A percentile compares a stretch with the other conserved stretches of the same genome.
phyloP scores from a whole-genome alignment of 1,140 invertebrate genomes.

The Agrypnia vestita region DNA sequence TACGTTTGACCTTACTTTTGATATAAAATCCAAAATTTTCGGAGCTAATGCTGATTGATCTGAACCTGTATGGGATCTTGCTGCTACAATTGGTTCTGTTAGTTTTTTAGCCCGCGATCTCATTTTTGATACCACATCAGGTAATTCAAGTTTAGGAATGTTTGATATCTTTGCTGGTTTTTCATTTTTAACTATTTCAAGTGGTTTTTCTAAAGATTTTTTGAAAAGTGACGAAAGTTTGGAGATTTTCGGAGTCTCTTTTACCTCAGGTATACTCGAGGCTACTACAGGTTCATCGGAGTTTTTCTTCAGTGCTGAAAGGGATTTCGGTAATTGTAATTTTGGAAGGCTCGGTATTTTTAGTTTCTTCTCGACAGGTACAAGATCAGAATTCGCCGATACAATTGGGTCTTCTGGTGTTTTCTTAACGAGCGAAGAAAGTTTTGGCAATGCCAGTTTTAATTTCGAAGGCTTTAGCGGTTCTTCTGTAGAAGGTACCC shows the following conservation, averaged over 20 bases:
- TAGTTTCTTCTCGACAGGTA: not conserved
- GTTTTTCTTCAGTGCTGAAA: too few species aligned
- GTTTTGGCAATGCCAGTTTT: not conserved
- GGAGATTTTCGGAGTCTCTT: not conserved
- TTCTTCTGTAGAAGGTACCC: not conserved
- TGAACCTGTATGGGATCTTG: too few species aligned
- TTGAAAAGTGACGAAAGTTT: not conserved
- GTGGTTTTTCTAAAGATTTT: not conserved
- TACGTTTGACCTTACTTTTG: not conserved
- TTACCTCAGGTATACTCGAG: not conserved
- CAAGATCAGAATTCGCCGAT: not conserved
- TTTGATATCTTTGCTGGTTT: too few species aligned
- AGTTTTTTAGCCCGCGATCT: too few species aligned
- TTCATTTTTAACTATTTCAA: too few species aligned
- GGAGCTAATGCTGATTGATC: too few species aligned
- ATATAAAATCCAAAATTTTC: not conserved
- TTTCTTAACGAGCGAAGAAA: slow-evolving; percentile 10
- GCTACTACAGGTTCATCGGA: not conserved
- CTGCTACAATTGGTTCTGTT: too few species aligned
- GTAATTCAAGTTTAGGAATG: too few species aligned
- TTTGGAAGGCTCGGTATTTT: slow-evolving; percentile 5
- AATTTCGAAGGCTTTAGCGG: not conserved
- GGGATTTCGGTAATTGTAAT: not conserved
- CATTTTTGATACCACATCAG: too few species aligned
- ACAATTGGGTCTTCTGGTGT: not conserved